A percentile compares a stretch with the other conserved stretches of the same genome.
Conservation (phyloP, 1,140 invertebrate genomes). For the Cepaea nemoralis region DNA sequence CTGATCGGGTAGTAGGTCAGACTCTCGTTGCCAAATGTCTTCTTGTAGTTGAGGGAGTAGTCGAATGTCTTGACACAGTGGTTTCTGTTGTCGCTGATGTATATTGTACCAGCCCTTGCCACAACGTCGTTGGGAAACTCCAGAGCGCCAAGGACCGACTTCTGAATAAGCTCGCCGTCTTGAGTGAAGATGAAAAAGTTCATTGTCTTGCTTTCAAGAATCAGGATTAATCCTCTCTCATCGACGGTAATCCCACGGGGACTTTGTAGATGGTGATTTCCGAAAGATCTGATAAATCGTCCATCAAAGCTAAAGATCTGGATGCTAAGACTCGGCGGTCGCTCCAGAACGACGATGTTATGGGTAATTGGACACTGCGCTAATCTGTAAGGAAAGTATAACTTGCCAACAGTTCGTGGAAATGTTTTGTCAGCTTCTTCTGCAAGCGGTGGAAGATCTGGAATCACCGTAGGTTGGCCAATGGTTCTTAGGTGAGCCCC, state of each 20-base stretch:
- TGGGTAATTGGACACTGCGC: constrained; percentile 95
- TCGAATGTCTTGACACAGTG: constrained; percentile 99
- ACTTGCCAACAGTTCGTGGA: constrained; percentile 93
- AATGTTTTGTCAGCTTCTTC: constrained; percentile 74
- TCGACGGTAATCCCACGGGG: constrained; percentile 95
- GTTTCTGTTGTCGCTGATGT: constrained; percentile 98
- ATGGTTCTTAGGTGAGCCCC: constrained; percentile 10
- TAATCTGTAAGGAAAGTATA: constrained; percentile 97
- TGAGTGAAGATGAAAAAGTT: constrained; percentile 99
- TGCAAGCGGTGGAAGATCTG: background rate
- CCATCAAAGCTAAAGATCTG: constrained; percentile 99
- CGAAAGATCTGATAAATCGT: constrained; percentile 99
- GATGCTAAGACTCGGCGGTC: constrained; percentile 95
- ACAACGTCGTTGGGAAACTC: constrained; percentile 99
- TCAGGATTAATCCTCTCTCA: constrained; percentile 96
- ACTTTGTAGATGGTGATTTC: constrained; percentile 97
- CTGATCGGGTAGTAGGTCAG: constrained; percentile 99
- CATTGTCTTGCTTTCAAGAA: constrained; percentile 99
- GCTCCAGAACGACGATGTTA: constrained; percentile 98
- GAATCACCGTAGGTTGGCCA: background rate
- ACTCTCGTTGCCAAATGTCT: constrained; percentile 98
- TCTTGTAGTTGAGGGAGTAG: constrained; percentile 94
- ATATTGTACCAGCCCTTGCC: constrained; percentile 96
- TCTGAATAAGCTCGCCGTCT: constrained; percentile 93
- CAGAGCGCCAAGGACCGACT: constrained; percentile 97